phyloP scores from a whole-genome alignment of 2,113 vertebrate species.

The Saccopteryx leptura region DNA sequence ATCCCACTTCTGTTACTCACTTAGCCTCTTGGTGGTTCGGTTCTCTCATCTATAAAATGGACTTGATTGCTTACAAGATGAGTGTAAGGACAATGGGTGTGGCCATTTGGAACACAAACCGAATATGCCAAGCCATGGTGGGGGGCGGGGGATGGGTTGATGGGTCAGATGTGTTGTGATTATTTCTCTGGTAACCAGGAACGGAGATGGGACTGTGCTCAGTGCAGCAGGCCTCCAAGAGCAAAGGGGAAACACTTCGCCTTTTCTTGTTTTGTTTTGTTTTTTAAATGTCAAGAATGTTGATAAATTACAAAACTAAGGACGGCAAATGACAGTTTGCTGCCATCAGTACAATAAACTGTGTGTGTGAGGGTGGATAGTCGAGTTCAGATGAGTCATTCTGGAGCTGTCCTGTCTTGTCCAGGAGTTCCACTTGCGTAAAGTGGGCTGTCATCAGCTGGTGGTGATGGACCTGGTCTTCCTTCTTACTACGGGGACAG shows the following conservation, averaged over 20 bases:
- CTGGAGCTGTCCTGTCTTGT: not conserved
- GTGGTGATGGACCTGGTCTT: not conserved
- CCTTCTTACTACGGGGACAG: not conserved
- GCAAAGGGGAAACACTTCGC: not conserved
- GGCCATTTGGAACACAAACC: not conserved
- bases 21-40: not conserved
- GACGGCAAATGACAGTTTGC: not conserved
- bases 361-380: not conserved
- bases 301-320: constrained; percentile 30
- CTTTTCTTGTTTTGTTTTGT: no score
- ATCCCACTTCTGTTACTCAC: not conserved
- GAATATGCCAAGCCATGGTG: not conserved
- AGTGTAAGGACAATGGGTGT: not conserved
- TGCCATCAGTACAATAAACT: constrained; percentile 11
- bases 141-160: not conserved
- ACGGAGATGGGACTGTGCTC: not conserved
- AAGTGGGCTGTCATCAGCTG: not conserved
- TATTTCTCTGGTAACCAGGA: constrained; percentile 8
- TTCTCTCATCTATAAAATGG: constrained; percentile 31
- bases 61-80: not conserved
- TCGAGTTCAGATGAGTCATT: constrained; percentile 57
- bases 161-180: not conserved
- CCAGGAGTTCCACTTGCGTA: not conserved
- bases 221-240: not conserved
- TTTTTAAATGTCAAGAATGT: constrained; percentile 19